phyloP scores from a whole-genome alignment of 2,113 vertebrate species.

The Rynchops niger region DNA sequence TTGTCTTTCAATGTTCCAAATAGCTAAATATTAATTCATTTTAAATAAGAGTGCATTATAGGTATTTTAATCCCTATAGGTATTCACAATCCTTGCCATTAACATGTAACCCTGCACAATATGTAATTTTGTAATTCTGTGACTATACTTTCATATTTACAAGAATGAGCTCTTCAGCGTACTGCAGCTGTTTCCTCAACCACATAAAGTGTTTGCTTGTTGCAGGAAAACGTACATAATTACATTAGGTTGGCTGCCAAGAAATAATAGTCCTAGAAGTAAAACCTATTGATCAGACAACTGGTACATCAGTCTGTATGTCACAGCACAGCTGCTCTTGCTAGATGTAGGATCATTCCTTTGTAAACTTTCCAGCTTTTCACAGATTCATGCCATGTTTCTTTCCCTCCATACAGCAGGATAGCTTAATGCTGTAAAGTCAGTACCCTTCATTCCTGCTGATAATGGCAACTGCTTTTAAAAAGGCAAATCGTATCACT shows the following conservation, averaged over 20 bases:
- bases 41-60: background rate
- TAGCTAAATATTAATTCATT: background rate
- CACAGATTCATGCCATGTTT: background rate
- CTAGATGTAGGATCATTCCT: conserved; percentile 6
- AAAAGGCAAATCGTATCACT: background rate
- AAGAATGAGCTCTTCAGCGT: conserved; percentile 3
- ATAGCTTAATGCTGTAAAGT: background rate
- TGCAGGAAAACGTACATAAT: conserved; percentile 61
- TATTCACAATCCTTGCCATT: conserved; percentile 6
- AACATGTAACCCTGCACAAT: background rate
- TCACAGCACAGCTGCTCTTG: conserved; percentile 25
- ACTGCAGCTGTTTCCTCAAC: conserved; percentile 58
- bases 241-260: conserved; percentile 61
- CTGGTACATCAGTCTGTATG: background rate
- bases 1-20: background rate
- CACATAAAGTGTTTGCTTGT: conserved; percentile 53
- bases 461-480: background rate
- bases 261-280: conserved; percentile 61
- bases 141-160: conserved; percentile 2
- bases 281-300: conserved; percentile 60
- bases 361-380: conserved; percentile 30
- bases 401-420: background rate
- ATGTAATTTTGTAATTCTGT: conserved; percentile 17
- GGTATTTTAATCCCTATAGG: background rate
- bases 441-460: background rate